Evolutionary conservation across 2,113 vertebrate species (phyloP), one percentile per base, ranked within the genome.

Genomic region (Cyprinodon brontotheroides): DNA sequence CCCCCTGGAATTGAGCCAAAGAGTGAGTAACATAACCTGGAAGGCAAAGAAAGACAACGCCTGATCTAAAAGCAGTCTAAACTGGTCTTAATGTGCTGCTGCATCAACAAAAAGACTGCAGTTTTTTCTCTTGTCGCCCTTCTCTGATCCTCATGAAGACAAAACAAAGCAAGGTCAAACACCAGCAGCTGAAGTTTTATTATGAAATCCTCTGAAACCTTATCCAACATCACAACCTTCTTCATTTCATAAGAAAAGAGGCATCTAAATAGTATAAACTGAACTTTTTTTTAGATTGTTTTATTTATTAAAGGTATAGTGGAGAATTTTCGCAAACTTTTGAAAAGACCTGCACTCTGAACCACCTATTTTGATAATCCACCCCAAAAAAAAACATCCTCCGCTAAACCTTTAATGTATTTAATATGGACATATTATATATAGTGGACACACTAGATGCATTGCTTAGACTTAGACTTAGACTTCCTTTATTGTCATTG

Each of bases 91-190:
- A 12, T 53, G 43, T 67, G 62, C 63, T 59, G 66, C 63, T 79
- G 11, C 53, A 11, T 40, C 10, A 47, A 43, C 41, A 68, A n/a
- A 14, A 17, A 68, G 7, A 74, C 72, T 62, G 4, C n/a, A 6
- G 39, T 38, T 68, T 17, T 11, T 62, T 63, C 62, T 29, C 74
- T 40, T n/a, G 9, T 61, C 63, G 3, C 3, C 20, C 15, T 20
- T 40, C 38, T 65, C 38, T 72, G n/a, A 11, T 62, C 72, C 39
- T 40, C 62, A 1, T 22, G 22, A 14, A 87, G 74, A 67, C 81
- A 53, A 72, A 71, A 79, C 59, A 38, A 22, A 37, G 53, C 86
- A 74, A 74, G 72, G 86, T 78, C 80, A 71, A 13, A 65, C n/a
- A 1, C 12, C 29, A 61, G 69, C 36, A 57, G 50, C 20, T n/a